Conservation (phyloP, 2,888 invertebrate species). For the Ischnura elegans region DNA sequence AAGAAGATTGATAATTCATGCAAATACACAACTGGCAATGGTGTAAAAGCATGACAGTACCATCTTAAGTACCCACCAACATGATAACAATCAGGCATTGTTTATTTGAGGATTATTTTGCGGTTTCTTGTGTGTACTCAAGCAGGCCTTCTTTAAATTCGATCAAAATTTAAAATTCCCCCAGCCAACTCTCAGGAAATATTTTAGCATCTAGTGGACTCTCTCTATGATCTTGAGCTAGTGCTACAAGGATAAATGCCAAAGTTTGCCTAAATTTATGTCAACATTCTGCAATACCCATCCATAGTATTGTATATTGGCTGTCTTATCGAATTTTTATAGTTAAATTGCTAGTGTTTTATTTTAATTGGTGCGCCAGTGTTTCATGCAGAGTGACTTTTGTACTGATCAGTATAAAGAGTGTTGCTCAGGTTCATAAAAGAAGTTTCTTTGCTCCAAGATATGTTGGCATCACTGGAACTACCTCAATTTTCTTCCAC, state of each 20-base stretch:
- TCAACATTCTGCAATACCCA: conserved; percentile 30
- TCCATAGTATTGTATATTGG: conserved; percentile 19
- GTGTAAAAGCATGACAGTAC: conserved; percentile 12
- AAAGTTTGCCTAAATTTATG: conserved; percentile 63
- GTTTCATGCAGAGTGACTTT: conserved; percentile 34
- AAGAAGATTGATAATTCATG: conserved; percentile 60
- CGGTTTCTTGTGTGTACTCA: conserved; percentile 39
- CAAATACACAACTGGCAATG: conserved; percentile 27
- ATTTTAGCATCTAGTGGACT: conserved; percentile 27
- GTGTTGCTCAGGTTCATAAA: conserved; percentile 44
- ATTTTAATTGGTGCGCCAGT: conserved; percentile 35
- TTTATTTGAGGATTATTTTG: conserved; percentile 33
- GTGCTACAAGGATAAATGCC: conserved; percentile 54
- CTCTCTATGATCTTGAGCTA: conserved; percentile 22
- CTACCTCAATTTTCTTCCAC: conserved; percentile 63
- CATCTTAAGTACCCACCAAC: not conserved
- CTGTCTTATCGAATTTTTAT: not conserved
- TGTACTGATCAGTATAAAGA: conserved; percentile 22
- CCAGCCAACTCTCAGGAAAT: conserved; percentile 30
- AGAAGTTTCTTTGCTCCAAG: conserved; percentile 43
- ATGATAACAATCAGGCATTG: not conserved
- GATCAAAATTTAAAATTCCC: conserved; percentile 30
- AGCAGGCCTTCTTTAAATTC: conserved; percentile 40
- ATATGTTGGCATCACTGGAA: conserved; percentile 56
- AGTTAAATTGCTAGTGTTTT: conserved; percentile 19